Conservation (phyloP, 2,113 vertebrate species). For the Ammodytes dubius region DNA sequence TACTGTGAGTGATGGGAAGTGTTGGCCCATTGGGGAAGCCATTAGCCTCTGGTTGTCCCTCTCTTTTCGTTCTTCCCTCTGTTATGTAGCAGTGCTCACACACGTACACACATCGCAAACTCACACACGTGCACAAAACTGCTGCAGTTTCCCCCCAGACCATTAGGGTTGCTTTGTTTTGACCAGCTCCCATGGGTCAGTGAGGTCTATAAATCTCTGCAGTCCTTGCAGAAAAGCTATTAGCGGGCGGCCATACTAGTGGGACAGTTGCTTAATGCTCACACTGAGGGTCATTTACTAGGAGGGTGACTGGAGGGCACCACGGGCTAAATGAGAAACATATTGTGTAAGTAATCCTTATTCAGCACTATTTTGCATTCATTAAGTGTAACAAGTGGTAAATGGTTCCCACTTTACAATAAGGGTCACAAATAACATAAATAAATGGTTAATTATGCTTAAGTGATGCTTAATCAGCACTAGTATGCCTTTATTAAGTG, state of each 20-base stretch:
- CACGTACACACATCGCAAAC: background rate
- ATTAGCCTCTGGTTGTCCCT: conserved; percentile 61
- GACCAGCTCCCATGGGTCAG: conserved; percentile 49
- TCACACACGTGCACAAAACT: conserved; percentile 15
- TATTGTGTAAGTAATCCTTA: background rate
- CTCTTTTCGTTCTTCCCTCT: conserved; percentile 14
- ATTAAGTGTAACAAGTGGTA: too few species aligned
- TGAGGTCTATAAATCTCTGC: conserved; percentile 49
- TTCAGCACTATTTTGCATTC: too few species aligned
- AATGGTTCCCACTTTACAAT: too few species aligned
- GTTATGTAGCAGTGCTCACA: conserved; percentile 6
- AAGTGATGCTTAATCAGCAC: too few species aligned
- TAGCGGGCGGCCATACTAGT: conserved; percentile 11
- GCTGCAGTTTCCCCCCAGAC: conserved; percentile 26
- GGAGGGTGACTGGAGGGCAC: conserved; percentile 35
- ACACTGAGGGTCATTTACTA: conserved; percentile 16
- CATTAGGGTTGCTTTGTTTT: conserved; percentile 58
- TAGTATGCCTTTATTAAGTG: too few species aligned
- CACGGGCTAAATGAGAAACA: background rate
- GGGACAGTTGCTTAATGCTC: conserved; percentile 41
- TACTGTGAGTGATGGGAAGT: conserved; percentile 46
- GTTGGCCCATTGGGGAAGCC: conserved; percentile 60
- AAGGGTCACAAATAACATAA: too few species aligned
- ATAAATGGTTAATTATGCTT: too few species aligned
- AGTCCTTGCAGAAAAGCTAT: conserved; percentile 56